phyloP scores from a whole-genome alignment of 2,888 invertebrate genomes.

The Leptinotarsa haldemani region DNA sequence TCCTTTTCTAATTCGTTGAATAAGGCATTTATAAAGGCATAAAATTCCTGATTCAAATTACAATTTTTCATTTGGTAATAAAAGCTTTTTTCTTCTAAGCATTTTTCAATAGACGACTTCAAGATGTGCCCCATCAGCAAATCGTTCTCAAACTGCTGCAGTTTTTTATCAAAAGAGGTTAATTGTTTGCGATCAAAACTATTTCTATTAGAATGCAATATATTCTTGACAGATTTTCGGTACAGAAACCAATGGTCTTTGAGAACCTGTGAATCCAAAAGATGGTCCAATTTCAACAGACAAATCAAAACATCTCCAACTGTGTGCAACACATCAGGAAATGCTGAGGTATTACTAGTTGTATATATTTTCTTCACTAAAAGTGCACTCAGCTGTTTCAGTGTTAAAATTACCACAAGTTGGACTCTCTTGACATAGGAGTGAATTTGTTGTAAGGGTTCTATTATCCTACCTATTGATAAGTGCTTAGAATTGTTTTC shows the following conservation, averaged over 20 bases:
- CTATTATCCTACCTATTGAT: slow-evolving; percentile 70
- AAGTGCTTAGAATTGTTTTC: slow-evolving; percentile 53
- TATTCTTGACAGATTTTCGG: slow-evolving; percentile 77
- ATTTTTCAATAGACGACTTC: slow-evolving; percentile 65
- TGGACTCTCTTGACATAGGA: slow-evolving; percentile 78
- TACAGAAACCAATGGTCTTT: slow-evolving; percentile 83
- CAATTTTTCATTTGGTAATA: slow-evolving; percentile 60
- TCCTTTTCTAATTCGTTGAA: slow-evolving; percentile 74
- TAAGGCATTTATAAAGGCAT: slow-evolving; percentile 74
- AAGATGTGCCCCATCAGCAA: slow-evolving; percentile 79
- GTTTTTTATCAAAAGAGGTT: slow-evolving; percentile 76
- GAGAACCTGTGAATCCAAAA: slow-evolving; percentile 70
- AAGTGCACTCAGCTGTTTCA: slow-evolving; percentile 81
- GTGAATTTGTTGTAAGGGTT: slow-evolving; percentile 73
- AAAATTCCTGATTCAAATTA: slow-evolving; percentile 71
- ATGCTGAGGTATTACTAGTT: slow-evolving; percentile 57
- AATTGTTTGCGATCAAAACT: slow-evolving; percentile 71
- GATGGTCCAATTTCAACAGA: slow-evolving; percentile 76
- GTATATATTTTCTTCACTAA: slow-evolving; percentile 67
- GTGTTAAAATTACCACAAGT: slow-evolving; percentile 77
- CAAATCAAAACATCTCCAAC: slow-evolving; percentile 77
- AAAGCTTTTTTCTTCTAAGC: slow-evolving; percentile 57
- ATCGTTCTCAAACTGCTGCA: slow-evolving; percentile 76
- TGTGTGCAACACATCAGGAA: slow-evolving; percentile 67
- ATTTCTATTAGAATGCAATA: slow-evolving; percentile 73